These are phyloP conservation scores for Endomychus coccineus DNA, from an alignment of 2,888 invertebrate species.

Conservation along the genomic window DNA sequence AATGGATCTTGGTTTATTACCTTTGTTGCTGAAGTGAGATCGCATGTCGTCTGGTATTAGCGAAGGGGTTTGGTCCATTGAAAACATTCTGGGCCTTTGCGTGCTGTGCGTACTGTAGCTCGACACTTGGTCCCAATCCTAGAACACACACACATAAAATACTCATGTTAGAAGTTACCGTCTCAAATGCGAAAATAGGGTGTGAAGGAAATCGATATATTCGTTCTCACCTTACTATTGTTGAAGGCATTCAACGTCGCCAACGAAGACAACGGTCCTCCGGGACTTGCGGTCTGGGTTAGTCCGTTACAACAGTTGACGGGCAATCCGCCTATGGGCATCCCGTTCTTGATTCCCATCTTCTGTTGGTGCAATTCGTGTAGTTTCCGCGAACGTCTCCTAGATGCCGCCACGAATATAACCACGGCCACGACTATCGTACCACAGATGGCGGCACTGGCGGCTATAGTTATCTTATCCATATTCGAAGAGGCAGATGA, in stretches of 20 bases:
- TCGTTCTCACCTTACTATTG: slow-evolving; percentile 59
- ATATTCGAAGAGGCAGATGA: slow-evolving; percentile 78
- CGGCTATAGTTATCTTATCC: slow-evolving; percentile 92
- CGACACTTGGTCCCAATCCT: slow-evolving; percentile 83
- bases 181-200: too few relatives aligned
- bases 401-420: slow-evolving; percentile 81
- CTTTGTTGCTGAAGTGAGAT: slow-evolving; percentile 63
- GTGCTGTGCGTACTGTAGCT: slow-evolving; percentile 87
- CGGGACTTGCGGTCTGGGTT: slow-evolving; percentile 68
- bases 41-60: slow-evolving; percentile 63
- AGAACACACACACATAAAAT: background rate
- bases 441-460: slow-evolving; percentile 87
- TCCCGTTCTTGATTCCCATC: slow-evolving; percentile 50
- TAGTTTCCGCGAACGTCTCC: slow-evolving; percentile 68
- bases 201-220: too few relatives aligned
- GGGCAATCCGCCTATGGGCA: slow-evolving; percentile 66
- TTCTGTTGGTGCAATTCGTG: slow-evolving; percentile 63
- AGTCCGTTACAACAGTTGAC: slow-evolving; percentile 71
- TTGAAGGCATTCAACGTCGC: slow-evolving; percentile 80
- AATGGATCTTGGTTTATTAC: slow-evolving; percentile 57
- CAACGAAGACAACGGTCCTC: slow-evolving; percentile 72
- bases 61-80: slow-evolving; percentile 56
- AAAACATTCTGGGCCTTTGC: slow-evolving; percentile 80
- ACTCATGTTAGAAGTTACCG: background rate
- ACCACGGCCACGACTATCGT: slow-evolving; percentile 87